Base-by-base conservation (phyloP, 2,113 vertebrate genomes). In the Nipponia nippon region DNA sequence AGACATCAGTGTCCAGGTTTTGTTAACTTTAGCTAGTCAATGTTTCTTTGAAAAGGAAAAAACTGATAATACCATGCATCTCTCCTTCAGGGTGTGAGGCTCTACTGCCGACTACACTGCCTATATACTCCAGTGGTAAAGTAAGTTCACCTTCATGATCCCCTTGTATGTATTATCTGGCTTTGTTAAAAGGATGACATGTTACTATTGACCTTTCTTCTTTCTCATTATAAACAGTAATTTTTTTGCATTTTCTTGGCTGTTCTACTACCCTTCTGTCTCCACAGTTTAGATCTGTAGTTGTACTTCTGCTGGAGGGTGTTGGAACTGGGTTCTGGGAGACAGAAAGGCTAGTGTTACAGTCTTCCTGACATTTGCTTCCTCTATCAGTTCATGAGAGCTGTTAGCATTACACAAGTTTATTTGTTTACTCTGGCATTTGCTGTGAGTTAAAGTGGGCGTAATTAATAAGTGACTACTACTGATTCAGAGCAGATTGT, bases 81-180 rank as follows among this genome's bases (percentile, higher is more conserved):
- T 96, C 94, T 80, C 65, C 93, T 97, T 23, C 96, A 99, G 99
- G 99, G 99, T 40, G 99, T 99, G 94, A 98, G 99, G 92, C 98
- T 99, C 46, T 99, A 99, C 98, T 99, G 99, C 97, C 99, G 99
- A 47, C 98, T 99, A 12, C 99, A 99, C 97, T 99, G 99, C 98
- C 99, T 99, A 27, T 98, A 99, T 90, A 98, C 97, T 59, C 99
- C 99, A 7, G 98, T 99, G 86, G 98, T 99, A 97, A 99, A 99
- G 99, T 99, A 98, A 99, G 99, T 99, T 83, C 56, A 65, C 23
- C 44, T 78, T 72, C 3, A 1, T n/a, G 34, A 29, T 67, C 25
- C 15, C 23, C 23, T 58, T 42, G 9, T 29, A 7, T 84, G 27
- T 62, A 26, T 83, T 85, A n/a, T 8, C 58, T 94, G 66, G 13